Evolutionary conservation across 2,113 vertebrate species (phyloP), one percentile per base, ranked within the genome.

Genomic region (Pollachius pollachius): DNA sequence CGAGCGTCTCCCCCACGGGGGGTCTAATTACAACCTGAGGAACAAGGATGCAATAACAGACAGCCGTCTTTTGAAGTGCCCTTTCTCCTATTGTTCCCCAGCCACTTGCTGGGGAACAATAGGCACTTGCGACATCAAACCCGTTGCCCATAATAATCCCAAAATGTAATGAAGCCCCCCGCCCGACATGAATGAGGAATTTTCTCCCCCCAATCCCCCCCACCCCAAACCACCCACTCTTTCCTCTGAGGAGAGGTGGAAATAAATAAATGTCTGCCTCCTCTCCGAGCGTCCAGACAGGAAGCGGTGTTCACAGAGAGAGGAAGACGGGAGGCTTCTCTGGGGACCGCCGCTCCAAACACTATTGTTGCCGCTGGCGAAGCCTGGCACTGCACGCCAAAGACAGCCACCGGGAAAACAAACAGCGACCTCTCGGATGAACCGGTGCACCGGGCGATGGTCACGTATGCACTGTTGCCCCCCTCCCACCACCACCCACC

Each of bases 301-400:
- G 92, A 93, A 92, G 85, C 81, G 85, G 77, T 86, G 89, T 90
- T 90, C 87, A 81, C 85, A 85, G 84, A 86, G 54, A 81, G 85
- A 92, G 92, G 91, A 93, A 92, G 89, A 82, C 80, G 64, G 84
- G 85, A 87, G 88, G 88, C 85, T 91, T 88, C 92, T 92, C 90
- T 84, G 72, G 88, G 90, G 91, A 92, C 87, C 69, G 70, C 76
- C 75, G 86, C 84, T 90, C 86, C 84, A 92, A 93, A 93, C 92
- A 90, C 91, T 89, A 93, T 93, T 93, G 92, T 93, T 93, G 86
- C 72, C 64, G 81, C 34, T 66, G 41, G 83, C 75, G 72, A 86
- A 86, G 89, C 89, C 86, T 91, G 90, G 91, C 89, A 92, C 86
- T 84, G 15, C 73, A 79, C 75, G 71, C 77, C 82, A 82, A 71